Evolutionary conservation across 2,797 vertebrate species (phyloP).

Genomic region (Acipenser oxyrinchus): DNA sequence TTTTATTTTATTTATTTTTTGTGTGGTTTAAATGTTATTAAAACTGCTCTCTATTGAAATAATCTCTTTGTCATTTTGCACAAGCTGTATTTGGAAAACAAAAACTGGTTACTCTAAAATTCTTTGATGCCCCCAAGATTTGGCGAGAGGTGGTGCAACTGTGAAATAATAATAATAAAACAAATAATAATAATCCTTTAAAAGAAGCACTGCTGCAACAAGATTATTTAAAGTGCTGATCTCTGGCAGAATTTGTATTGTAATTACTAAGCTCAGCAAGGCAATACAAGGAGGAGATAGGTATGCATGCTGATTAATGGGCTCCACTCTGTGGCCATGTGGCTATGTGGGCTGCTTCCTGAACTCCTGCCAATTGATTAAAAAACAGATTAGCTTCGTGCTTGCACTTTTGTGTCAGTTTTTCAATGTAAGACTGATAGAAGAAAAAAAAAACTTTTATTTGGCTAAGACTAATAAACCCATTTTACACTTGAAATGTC

Average conservation of each 20-base stretch:
- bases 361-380: conserved; percentile 81
- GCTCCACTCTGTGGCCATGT: conserved; percentile 71
- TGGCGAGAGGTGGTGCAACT: no score
- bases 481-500: conserved; percentile 36
- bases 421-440: conserved; percentile 50
- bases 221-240: neutral
- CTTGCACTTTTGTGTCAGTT: conserved; percentile 55
- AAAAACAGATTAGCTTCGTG: conserved; percentile 39
- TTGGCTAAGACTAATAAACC: conserved; percentile 45
- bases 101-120: no score
- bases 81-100: no score
- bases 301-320: conserved; percentile 75
- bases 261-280: neutral
- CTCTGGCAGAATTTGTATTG: neutral
- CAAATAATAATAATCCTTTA: neutral
- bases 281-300: conserved; percentile 52
- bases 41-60: no score
- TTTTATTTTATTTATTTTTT: no score
- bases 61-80: no score
- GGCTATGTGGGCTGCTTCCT: conserved; percentile 81
- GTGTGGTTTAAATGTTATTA: no score
- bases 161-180: neutral
- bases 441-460: conserved; percentile 38
- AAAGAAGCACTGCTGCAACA: neutral
- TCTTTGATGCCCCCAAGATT: no score